These are phyloP conservation scores for Poeciliopsis paucimaculata DNA, from an alignment of 2,797 vertebrate species.

Conservation along the genomic window DNA sequence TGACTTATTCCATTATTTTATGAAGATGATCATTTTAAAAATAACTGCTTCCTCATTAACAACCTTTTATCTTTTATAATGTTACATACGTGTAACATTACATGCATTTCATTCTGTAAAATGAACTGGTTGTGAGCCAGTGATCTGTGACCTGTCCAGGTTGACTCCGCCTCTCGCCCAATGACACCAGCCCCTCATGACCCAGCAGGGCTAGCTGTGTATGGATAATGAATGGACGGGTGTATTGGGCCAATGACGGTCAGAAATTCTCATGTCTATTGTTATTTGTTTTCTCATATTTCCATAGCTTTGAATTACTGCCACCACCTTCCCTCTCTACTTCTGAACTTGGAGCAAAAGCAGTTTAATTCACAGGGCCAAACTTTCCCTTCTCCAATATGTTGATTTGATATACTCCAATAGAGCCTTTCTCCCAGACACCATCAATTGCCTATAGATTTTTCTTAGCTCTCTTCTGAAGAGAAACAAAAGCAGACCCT, in stretches of 20 bases:
- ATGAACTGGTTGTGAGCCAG: neutral
- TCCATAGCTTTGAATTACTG: conserved; percentile 47
- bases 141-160: neutral
- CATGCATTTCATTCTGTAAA: neutral
- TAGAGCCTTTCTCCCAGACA: conserved; percentile 85
- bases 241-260: neutral
- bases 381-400: conserved; percentile 82
- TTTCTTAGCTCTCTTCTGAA: conserved; percentile 81
- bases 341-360: conserved; percentile 85
- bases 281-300: conserved; percentile 35
- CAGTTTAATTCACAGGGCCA: conserved; percentile 85
- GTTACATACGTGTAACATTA: neutral
- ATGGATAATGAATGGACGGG: neutral
- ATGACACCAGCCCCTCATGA: neutral
- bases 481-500: conserved; percentile 84
- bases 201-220: neutral
- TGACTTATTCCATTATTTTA: too few relatives aligned
- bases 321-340: conserved; percentile 76
- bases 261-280: conserved; percentile 35
- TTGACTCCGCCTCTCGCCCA: neutral
- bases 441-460: conserved; percentile 89
- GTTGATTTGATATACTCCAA: conserved; percentile 87
- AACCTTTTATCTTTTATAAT: neutral
- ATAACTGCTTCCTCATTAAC: neutral
- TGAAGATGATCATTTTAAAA: neutral